phyloP scores from a whole-genome alignment of 1,140 invertebrate genomes.

The Lucilia cuprina region DNA sequence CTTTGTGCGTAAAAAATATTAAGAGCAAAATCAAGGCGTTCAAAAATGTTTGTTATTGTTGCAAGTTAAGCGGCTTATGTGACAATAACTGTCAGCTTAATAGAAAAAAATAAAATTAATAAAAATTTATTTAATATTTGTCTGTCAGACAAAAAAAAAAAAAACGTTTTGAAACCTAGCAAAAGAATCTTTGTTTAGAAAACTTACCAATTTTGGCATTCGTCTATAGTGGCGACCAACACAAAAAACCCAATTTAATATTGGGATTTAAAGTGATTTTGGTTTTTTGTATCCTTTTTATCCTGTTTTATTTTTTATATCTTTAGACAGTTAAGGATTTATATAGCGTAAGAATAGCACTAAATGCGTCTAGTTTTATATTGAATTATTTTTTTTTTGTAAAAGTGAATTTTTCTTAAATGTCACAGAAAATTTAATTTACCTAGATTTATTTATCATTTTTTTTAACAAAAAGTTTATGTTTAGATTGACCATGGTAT shows the following conservation, averaged over 20 bases:
- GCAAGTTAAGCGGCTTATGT: constrained; percentile 6
- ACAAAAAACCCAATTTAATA: background rate
- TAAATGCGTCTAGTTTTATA: too few relatives aligned
- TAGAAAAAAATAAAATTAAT: constrained; percentile 10
- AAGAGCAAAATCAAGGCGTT: background rate
- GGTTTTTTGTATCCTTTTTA: background rate
- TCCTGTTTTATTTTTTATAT: background rate
- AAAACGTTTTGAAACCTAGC: background rate
- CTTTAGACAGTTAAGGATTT: background rate
- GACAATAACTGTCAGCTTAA: constrained; percentile 1
- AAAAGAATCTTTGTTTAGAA: background rate
- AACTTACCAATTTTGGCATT: background rate
- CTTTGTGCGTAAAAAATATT: background rate
- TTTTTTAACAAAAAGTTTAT: too few relatives aligned
- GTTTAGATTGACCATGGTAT: too few relatives aligned
- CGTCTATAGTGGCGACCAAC: background rate
- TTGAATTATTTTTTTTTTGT: background rate
- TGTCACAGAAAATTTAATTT: background rate
- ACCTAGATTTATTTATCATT: too few relatives aligned
- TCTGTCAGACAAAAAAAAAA: background rate
- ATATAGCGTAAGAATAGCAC: too few relatives aligned
- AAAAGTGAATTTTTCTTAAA: background rate
- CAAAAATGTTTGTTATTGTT: background rate
- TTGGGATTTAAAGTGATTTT: background rate
- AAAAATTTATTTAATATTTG: constrained; percentile 20